Evolutionary conservation across 2,888 invertebrate species (phyloP), one percentile per base, ranked within the genome.

Genomic region (Lypha dubia): DNA sequence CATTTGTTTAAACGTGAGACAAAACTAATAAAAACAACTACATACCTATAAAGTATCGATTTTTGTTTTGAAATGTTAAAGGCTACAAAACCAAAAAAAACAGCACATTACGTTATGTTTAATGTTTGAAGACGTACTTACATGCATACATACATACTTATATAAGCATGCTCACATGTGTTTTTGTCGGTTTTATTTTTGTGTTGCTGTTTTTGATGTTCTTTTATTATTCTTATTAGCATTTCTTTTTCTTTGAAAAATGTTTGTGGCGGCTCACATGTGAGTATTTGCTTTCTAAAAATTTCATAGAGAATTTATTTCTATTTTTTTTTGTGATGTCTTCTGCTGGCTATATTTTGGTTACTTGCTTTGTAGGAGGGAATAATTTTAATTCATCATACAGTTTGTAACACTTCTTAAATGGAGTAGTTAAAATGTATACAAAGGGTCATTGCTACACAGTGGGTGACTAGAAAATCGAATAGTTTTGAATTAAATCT

Each of bases 21-120:
- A 41, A 49, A 56, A 53, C 41, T 28, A 77, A 58, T 24, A 77
- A 60, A 60, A 44, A 63, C 22, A 49, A 60, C 17, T 35, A 35
- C 38, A 9, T 38, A 38, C 38, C 15, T 11, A 65, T n/a, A 73
- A 65, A 58, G 15, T 80, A 80, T 80, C 51, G 80, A 80, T 80
- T 80, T 80, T 74, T 74, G 49, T 73, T n/a, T 60, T 67, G 58
- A 80, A 80, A 74, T 80, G 44, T 41, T 80, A 22, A 49, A 79
- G 22, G 20, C 13, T 41, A 44, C 74, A 65, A 15, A 15, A 60
- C 44, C 75, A 56, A 62, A 60, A 53, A 49, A 15, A 58, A 1
- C 32, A 63, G 9, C n/a, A 67, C 28, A 76, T 67, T 58, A 58
- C 35, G 56, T 32, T n/a, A 63, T 65, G 62, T 53, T 46, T 41